A percentile compares a stretch with the other conserved stretches of the same genome.
phyloP scores from a whole-genome alignment of 30 jellyfish, hydroid and myxozoan species.

The Euphysa ruthae region DNA sequence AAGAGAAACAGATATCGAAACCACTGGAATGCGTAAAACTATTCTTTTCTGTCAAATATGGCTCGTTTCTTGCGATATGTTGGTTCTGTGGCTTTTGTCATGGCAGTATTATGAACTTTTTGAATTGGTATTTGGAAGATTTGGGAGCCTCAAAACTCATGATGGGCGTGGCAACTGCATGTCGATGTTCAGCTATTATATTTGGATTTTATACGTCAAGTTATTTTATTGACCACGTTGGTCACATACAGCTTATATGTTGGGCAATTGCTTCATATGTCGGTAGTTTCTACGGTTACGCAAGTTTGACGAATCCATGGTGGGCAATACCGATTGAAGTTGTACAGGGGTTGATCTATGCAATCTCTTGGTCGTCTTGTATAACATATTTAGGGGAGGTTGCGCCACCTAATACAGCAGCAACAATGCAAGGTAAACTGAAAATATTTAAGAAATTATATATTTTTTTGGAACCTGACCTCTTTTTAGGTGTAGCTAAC shows the following conservation, averaged over 20 bases:
- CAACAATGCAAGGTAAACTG: conserved; percentile 90
- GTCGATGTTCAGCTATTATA: conserved; percentile 69
- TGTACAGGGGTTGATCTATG: conserved; percentile 81
- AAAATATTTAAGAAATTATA: neutral
- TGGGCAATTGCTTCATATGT: conserved; percentile 73
- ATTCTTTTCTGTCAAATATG: conserved; percentile 45
- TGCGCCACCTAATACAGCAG: conserved; percentile 79
- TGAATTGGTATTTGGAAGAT: conserved; percentile 97
- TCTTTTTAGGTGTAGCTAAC: too few relatives aligned
- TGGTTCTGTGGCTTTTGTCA: conserved; percentile 96
- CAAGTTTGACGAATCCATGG: conserved; percentile 85
- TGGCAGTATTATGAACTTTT: conserved; percentile 96
- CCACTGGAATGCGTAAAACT: conserved; percentile 42
- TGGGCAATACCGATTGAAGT: conserved; percentile 89
- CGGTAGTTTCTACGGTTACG: conserved; percentile 76
- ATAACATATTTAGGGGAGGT: conserved; percentile 94
- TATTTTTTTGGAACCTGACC: too few relatives aligned
- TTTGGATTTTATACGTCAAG: conserved; percentile 70
- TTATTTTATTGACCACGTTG: conserved; percentile 48
- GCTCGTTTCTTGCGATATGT: conserved; percentile 66
- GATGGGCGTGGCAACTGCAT: conserved; percentile 98
- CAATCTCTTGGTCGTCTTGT: conserved; percentile 97
- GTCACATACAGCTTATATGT: conserved; percentile 60
- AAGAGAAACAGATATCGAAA: conserved; percentile 15
- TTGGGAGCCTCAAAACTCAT: conserved; percentile 91